These are phyloP conservation scores for Chrysomallon squamiferum DNA, from an alignment of 1,140 invertebrate species.

Conservation along the genomic window DNA sequence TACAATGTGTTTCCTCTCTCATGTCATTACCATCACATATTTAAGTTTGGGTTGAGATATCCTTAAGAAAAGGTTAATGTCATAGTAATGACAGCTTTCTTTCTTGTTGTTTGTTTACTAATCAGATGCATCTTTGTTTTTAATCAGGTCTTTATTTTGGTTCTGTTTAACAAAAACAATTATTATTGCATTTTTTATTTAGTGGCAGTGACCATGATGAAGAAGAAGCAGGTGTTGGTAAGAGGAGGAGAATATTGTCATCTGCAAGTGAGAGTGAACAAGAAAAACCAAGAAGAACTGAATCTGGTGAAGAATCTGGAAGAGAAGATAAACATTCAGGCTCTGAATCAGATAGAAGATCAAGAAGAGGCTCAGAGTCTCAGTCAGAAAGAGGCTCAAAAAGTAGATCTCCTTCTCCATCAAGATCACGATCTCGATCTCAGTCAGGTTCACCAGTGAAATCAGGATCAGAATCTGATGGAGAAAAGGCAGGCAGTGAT, in stretches of 20 bases:
- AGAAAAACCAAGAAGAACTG: conserved; percentile 20
- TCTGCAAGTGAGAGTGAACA: conserved; percentile 57
- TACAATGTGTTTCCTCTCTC: no score
- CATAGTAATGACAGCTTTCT: no score
- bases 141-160: no score
- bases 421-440: conserved; percentile 40
- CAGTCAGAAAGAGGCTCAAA: conserved; percentile 14
- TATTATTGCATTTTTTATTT: conserved; percentile 58
- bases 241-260: conserved; percentile 63
- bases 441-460: conserved; percentile 57
- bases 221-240: conserved; percentile 47
- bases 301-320: conserved; percentile 18
- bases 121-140: no score
- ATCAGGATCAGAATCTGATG: conserved; percentile 58
- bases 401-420: conserved; percentile 28
- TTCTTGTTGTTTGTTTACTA: no score
- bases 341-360: conserved; percentile 36
- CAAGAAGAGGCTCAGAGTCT: conserved; percentile 22
- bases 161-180: no score
- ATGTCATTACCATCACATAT: no score
- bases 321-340: neutral
- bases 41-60: no score
- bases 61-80: no score
- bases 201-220: conserved; percentile 66
- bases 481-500: conserved; percentile 32